Percentiles rank a stretch among this genome's conserved stretches.
Conservation (phyloP, 1,140 invertebrate species). For the Anoplophora glabripennis region DNA sequence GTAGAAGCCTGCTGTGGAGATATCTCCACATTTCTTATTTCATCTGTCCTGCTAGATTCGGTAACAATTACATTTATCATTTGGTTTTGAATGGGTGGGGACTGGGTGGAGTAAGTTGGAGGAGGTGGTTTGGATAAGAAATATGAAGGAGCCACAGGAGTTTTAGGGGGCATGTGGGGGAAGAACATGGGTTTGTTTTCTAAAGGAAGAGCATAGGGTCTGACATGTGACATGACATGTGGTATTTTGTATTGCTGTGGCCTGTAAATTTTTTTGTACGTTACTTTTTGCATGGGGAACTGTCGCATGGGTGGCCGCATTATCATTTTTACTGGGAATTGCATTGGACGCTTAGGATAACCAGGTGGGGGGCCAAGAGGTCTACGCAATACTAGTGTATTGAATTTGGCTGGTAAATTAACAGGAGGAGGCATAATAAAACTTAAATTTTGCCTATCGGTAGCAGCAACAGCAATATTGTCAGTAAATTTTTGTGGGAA, state of each 20-base stretch:
- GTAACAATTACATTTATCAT: slow-evolving; percentile 5
- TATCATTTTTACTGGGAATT: not conserved
- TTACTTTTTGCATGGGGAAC: not conserved
- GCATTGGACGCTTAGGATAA: not conserved
- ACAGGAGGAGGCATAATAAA: slow-evolving; percentile 1
- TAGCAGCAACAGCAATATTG: slow-evolving; percentile 2
- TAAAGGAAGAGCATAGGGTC: not conserved
- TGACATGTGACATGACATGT: not conserved
- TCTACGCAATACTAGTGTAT: not conserved
- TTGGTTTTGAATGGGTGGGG: not conserved
- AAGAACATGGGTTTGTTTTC: not conserved
- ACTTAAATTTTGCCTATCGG: slow-evolving; percentile 3
- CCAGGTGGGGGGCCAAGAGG: not conserved
- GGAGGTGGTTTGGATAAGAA: not conserved
- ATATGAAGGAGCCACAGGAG: not conserved
- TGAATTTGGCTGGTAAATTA: not conserved
- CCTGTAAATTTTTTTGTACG: not conserved
- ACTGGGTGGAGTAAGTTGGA: not conserved
- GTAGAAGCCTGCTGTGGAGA: slow-evolving; percentile 41
- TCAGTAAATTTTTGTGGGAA: not conserved
- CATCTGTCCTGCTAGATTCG: not conserved
- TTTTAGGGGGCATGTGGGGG: not conserved
- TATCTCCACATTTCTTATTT: slow-evolving; percentile 36
- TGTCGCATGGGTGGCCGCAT: not conserved
- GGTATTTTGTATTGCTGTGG: too few species aligned